Evolutionary conservation across 2,113 vertebrate genomes (phyloP).

Genomic region (Thermophis baileyi): DNA sequence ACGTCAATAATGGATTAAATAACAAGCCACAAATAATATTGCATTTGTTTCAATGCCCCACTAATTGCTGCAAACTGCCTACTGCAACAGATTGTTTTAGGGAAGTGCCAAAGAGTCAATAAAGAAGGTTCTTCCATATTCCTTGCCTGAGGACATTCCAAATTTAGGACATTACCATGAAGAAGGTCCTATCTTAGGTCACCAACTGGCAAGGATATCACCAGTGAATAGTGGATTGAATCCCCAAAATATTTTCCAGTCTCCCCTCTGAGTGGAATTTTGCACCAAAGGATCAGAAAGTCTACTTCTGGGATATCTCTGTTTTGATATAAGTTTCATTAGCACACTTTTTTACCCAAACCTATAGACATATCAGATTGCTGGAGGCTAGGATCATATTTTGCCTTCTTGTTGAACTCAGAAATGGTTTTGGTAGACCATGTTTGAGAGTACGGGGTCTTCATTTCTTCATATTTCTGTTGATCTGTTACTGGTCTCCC

Average conservation of each 20-base stretch:
- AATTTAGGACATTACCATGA: neutral
- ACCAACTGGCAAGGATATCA: neutral
- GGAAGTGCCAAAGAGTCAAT: neutral
- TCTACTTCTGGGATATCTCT: neutral
- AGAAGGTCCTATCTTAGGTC: neutral
- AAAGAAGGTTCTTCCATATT: neutral
- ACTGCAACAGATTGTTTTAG: neutral
- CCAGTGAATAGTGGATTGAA: neutral
- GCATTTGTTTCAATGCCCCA: neutral
- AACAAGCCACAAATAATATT: neutral
- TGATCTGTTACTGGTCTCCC: neutral
- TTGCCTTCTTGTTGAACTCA: neutral
- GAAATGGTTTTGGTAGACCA: neutral
- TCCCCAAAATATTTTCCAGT: neutral
- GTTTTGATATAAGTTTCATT: neutral
- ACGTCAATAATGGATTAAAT: neutral
- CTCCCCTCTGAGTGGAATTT: neutral
- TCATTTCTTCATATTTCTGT: neutral
- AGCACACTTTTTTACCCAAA: neutral
- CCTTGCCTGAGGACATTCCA: neutral
- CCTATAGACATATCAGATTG: neutral
- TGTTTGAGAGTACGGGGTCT: neutral
- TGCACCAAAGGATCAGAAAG: neutral
- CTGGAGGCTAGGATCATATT: neutral
- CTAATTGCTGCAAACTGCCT: neutral